A percentile compares a stretch with the other conserved stretches of the same genome.
Evolutionary conservation across 1,140 invertebrate species (phyloP).

Genomic region (Drosophila paulistorum): DNA sequence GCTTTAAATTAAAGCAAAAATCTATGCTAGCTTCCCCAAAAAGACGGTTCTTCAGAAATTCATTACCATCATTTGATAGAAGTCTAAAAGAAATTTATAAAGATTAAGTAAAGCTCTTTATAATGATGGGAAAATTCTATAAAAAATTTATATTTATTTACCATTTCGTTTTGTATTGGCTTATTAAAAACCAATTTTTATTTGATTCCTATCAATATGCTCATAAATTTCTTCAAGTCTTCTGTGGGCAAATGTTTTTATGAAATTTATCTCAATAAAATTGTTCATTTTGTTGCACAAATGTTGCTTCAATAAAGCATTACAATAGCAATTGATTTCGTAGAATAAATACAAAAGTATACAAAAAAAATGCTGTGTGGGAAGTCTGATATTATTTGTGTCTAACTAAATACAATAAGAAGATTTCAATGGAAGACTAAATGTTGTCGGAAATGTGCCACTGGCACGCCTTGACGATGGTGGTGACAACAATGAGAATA

Average conservation of each 20-base stretch:
- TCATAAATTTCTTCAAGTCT: background rate
- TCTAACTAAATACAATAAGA: background rate
- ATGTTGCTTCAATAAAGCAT: background rate
- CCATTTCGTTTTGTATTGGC: background rate
- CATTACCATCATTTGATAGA: too few species aligned
- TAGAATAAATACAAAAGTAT: background rate
- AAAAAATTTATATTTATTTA: background rate
- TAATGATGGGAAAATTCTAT: too few species aligned
- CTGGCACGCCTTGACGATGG: conserved; percentile 33
- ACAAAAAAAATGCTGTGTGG: background rate
- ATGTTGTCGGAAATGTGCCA: background rate
- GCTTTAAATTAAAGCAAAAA: too few species aligned
- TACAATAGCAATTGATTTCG: background rate
- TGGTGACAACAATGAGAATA: conserved; percentile 8
- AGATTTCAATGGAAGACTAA: conserved; percentile 6
- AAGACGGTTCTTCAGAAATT: too few species aligned
- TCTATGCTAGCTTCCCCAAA: too few species aligned
- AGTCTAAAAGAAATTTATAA: too few species aligned
- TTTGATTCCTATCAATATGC: background rate
- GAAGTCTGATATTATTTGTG: background rate
- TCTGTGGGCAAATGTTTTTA: background rate
- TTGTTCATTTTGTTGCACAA: background rate
- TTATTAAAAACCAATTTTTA: background rate
- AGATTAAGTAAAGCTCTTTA: background rate
- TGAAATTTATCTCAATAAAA: background rate